phyloP scores from a whole-genome alignment of 2,113 vertebrate genomes.

The Bubo blakistoni region DNA sequence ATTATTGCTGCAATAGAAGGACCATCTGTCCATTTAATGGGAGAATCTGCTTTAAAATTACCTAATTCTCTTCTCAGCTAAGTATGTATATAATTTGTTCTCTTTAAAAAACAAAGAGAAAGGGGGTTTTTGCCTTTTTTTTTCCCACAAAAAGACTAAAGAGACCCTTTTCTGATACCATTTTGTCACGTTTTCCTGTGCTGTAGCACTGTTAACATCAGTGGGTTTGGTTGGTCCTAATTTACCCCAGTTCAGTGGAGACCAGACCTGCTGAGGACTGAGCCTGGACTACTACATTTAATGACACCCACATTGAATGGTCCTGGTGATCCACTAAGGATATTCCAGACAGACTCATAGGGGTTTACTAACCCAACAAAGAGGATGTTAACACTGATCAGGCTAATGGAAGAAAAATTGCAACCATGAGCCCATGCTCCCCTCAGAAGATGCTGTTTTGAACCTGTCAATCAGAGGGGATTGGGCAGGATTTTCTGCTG shows the following conservation, averaged over 20 bases:
- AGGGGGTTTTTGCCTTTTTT: not conserved
- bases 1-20: not conserved
- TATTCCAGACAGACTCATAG: not conserved
- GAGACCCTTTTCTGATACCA: not conserved
- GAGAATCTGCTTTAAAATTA: not conserved
- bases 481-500: not conserved
- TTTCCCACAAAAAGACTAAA: not conserved
- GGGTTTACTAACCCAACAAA: not conserved
- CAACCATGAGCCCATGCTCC: not conserved
- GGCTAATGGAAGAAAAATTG: not conserved
- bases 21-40: not conserved
- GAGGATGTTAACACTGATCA: not conserved
- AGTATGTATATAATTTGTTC: not conserved
- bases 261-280: not conserved
- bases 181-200: not conserved
- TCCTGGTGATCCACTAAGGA: not conserved
- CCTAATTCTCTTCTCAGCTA: not conserved
- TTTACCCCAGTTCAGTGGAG: not conserved
- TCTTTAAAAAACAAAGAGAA: not conserved
- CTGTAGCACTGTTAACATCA: not conserved
- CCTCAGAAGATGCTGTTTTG: not conserved
- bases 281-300: not conserved
- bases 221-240: not conserved
- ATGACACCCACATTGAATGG: not conserved
- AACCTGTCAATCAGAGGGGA: not conserved